Evolutionary conservation across 2,797 vertebrate species (phyloP).

Genomic region (Masticophis lateralis): DNA sequence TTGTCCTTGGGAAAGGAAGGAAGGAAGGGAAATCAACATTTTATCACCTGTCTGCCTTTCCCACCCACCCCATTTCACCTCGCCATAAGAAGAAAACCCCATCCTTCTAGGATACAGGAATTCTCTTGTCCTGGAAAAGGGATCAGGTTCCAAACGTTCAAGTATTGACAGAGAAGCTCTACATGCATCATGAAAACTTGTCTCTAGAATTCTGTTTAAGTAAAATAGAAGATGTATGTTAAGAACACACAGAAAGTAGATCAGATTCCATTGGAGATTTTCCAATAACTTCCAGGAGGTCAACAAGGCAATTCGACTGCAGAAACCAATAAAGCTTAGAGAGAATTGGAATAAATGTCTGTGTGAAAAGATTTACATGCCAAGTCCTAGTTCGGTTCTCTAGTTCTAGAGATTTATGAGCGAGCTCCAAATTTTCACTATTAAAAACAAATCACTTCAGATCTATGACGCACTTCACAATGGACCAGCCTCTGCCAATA

Average conservation of each 20-base stretch:
- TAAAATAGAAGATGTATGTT: not conserved
- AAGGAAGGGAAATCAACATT: slow-evolving; percentile 7
- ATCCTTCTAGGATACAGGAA: not conserved
- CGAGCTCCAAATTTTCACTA: not conserved
- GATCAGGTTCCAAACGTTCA: not conserved
- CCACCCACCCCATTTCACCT: not conserved
- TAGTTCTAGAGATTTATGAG: not conserved
- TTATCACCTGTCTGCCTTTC: slow-evolving; percentile 1
- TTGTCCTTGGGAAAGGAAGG: slow-evolving; percentile 10
- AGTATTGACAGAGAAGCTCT: not conserved
- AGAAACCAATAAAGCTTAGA: not conserved
- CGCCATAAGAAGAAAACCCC: not conserved
- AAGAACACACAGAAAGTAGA: not conserved
- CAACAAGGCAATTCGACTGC: not conserved
- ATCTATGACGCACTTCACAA: not conserved
- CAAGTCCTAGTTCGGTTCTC: not conserved
- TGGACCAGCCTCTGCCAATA: not conserved
- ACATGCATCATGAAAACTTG: not conserved
- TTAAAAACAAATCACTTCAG: not conserved
- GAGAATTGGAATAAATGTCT: not conserved
- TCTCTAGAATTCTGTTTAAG: not conserved
- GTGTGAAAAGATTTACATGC: not conserved
- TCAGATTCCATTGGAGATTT: not conserved
- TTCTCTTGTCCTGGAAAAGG: not conserved
- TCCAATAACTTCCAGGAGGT: not conserved